Base-by-base conservation (phyloP, 2,113 vertebrate species). In the Ceyx cyanopectus region DNA sequence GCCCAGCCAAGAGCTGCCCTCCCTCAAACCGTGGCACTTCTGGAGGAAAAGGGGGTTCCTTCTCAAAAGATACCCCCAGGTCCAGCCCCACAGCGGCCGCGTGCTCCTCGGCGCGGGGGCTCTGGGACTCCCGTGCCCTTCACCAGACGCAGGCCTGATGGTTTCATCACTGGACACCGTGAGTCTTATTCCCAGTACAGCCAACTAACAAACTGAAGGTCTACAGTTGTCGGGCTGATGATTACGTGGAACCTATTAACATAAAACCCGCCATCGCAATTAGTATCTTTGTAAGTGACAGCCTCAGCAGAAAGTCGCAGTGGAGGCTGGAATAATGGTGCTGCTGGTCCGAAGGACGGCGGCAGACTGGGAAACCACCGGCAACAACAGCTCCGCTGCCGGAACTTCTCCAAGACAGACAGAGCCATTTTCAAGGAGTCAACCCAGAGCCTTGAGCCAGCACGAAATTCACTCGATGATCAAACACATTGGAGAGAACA, bases 241-340 rank as follows among this genome's bases (percentile, higher is more conserved):
- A 27, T 93, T 94, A 85, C 12, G 37, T 80, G 88, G 77, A 88
- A 80, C 51, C 78, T 70, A 94, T 95, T 89, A 96, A 89, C 92
- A 94, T 89, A 92, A 96, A 95, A 87, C 87, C 70, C 30, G 22
- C 94, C 95, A 72, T 95, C 9, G 78, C 94, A 94, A 92, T 95
- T 94, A 93, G 94, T 54, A 89, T 92, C 94, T 89, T 87, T 67
- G 87, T 61, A 92, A 93, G 94, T 87, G 73, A 89, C 95, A 85
- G 92, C 84, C 92, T 96, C 81, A 79, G 92, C 95, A 92, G 85
- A 91, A 96, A 92, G 84, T 80, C 94, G 94, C 69, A 79, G 93
- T 68, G 94, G 94, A 94, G 87, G 81, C 67, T 92, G 94, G 87
- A 87, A 34, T 73, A 23, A 91, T 67, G 58, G 84, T 87, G 89